Conservation (phyloP, 92 coral and sea anemone species). For the Zoanthus solanderi region DNA sequence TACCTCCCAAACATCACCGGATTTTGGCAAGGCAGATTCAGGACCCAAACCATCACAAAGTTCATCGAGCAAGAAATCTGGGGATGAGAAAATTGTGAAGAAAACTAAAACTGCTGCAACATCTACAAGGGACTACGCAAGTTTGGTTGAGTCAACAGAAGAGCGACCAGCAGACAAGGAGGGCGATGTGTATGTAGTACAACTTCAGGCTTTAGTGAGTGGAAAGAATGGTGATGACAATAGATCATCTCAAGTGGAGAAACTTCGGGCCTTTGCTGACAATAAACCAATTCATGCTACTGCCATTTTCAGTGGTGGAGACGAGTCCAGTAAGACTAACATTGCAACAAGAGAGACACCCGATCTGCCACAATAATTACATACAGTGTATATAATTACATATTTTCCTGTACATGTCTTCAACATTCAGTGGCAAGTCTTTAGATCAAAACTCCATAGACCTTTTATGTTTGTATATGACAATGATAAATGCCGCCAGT, state of each 20-base stretch:
- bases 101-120: background rate
- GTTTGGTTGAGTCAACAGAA: background rate
- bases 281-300: constrained; percentile 21
- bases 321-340: background rate
- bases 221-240: background rate
- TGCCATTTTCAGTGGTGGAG: background rate
- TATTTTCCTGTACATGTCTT: no score
- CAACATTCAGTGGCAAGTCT: no score
- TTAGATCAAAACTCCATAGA: no score
- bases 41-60: background rate
- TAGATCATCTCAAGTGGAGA: constrained; percentile 18
- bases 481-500: no score
- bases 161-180: background rate
- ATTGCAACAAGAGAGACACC: background rate
- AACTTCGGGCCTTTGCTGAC: constrained; percentile 19
- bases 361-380: background rate
- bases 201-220: background rate
- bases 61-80: background rate
- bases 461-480: no score
- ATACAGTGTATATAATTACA: background rate
- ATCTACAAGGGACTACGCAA: background rate
- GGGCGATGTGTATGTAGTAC: constrained; percentile 10
- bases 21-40: background rate
- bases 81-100: background rate
- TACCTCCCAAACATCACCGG: background rate